phyloP scores from a whole-genome alignment of 2,113 vertebrate species.

The Sorex araneus region DNA sequence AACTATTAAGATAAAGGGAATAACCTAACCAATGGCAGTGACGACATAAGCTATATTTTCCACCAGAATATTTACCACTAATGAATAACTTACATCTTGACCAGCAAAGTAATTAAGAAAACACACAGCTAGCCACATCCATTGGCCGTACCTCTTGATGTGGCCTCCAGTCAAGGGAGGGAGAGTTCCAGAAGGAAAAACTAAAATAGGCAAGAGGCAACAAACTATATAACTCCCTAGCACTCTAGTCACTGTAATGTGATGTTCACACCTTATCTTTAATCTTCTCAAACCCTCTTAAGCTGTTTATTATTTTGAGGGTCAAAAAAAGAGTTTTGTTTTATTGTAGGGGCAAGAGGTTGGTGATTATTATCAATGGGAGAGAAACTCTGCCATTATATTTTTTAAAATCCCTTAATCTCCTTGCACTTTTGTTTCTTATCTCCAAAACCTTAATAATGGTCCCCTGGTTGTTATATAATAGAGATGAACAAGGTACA shows the following conservation, averaged over 20 bases:
- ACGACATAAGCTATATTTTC: not conserved
- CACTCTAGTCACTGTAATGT: not conserved
- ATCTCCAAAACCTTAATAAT: slow-evolving; percentile 50
- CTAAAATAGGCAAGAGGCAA: not conserved
- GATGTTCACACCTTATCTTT: not conserved
- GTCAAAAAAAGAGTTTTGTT: slow-evolving; percentile 44
- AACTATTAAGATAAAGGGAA: slow-evolving; percentile 22
- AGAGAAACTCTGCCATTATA: not conserved
- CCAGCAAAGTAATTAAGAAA: not conserved
- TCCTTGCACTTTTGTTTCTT: slow-evolving; percentile 35
- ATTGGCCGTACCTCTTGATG: rapidly evolving
- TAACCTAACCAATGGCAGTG: not conserved
- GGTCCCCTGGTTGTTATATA: slow-evolving; percentile 19
- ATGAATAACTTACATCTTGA: not conserved
- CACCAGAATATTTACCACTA: not conserved
- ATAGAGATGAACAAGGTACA: slow-evolving; percentile 37
- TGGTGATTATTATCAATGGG: not conserved
- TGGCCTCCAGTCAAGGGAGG: not conserved
- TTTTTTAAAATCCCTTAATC: not conserved
- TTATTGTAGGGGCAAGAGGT: not conserved
- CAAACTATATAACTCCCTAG: not conserved
- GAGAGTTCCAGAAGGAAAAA: not conserved
- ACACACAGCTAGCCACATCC: not conserved
- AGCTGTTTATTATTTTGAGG: not conserved
- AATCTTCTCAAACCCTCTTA: not conserved